Evolutionary conservation across 1,140 invertebrate species (phyloP).

Genomic region (Apis laboriosa): DNA sequence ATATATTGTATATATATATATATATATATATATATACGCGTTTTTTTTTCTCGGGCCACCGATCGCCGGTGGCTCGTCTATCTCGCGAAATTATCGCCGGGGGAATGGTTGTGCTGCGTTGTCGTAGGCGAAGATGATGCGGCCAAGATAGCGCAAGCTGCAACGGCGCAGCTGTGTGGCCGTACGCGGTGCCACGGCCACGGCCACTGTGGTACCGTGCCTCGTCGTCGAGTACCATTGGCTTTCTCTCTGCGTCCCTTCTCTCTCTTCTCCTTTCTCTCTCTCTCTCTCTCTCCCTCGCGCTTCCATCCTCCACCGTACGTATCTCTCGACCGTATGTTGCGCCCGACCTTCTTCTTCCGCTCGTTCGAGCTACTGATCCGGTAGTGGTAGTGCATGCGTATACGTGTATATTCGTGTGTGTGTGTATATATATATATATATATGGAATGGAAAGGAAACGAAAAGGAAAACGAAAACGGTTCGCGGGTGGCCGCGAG

Average conservation of each 20-base stretch:
- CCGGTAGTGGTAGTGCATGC: background rate
- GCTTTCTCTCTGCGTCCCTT: background rate
- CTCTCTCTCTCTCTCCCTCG: slow-evolving; percentile 2
- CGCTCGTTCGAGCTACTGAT: background rate
- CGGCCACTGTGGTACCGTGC: slow-evolving; percentile 67
- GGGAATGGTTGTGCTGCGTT: background rate
- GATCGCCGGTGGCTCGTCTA: background rate
- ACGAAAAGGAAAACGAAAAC: background rate
- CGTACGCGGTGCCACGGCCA: slow-evolving; percentile 62
- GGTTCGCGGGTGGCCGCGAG: background rate
- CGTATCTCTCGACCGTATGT: background rate
- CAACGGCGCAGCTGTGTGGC: slow-evolving; percentile 22
- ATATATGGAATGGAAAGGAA: too few relatives aligned
- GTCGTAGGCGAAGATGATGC: slow-evolving; percentile 38
- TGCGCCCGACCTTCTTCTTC: background rate
- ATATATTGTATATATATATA: too few relatives aligned
- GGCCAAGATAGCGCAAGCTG: slow-evolving; percentile 24
- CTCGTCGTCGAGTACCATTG: slow-evolving; percentile 17
- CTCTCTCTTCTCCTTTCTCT: slow-evolving; percentile 53
- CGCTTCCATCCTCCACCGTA: background rate
- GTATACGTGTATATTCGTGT: too few relatives aligned
- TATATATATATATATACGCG: too few relatives aligned
- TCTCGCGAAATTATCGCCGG: background rate
- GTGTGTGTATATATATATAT: too few relatives aligned
- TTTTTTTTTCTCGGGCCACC: background rate